Base-by-base conservation (phyloP, 2,797 vertebrate species). In the Clarias laeviceps region DNA sequence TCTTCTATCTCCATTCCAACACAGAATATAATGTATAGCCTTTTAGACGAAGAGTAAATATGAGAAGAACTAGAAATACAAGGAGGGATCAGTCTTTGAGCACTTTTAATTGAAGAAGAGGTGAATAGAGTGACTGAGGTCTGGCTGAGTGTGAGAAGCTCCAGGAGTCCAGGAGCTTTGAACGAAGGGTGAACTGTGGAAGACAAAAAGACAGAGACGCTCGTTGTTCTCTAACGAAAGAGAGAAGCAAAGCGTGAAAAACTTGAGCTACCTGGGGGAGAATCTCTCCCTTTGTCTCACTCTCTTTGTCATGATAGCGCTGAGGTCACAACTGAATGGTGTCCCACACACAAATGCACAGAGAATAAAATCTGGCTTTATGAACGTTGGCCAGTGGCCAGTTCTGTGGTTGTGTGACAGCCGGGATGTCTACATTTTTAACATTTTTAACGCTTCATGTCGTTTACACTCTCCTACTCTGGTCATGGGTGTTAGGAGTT, bases 161-260 rank as follows among this genome's bases (percentile, higher is more conserved):
- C 80, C 45, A 32, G 72, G 68, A 77, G 66, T 82, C 56, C 62
- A 54, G n/a, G n/a, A n/a, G 64, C 82, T 88, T 86, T 88, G 79
- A 85, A 88, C 62, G 77, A 82, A 8, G 73, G 56, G 62, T 83
- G 70, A 83, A 77, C 84, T 56, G 27, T 29, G 17, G 37, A 87
- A 85, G 84, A 84, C 84, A 72, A 61, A 84, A 82, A 86, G 77
- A 89, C 85, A 90, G 82, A 89, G 88, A 69, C 82, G 40, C 72
- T 82, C 85, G 80, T 88, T 89, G 89, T 90, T 87, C 82, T 45
- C 57, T 24, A 59, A 80, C 65, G 82, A 78, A 82, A 80, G 80
- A 87, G 87, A 86, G 89, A 84, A 82, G 72, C 81, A 73, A 86
- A 78, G 87, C 69, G 74, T 90, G 89, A 87, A 90, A 87, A 82